Evolutionary conservation across 2,888 invertebrate species (phyloP).

Genomic region (Pristionchus fissidentatus): DNA sequence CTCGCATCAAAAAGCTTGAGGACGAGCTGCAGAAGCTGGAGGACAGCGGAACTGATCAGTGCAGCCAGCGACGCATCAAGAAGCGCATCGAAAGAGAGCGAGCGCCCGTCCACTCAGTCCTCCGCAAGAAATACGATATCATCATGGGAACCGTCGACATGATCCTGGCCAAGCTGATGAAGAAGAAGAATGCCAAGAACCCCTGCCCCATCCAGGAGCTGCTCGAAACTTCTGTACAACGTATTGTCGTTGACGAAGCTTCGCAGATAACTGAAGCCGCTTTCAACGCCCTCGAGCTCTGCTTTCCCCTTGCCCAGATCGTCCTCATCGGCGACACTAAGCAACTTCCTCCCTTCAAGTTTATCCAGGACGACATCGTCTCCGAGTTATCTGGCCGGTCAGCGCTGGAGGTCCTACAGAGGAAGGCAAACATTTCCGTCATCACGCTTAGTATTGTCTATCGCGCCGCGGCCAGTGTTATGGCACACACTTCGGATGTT

Average conservation of each 20-base stretch:
- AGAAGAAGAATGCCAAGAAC: too few species aligned
- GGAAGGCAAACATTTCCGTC: neutral
- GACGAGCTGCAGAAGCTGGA: too few species aligned
- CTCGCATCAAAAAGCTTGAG: too few species aligned
- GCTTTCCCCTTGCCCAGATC: neutral
- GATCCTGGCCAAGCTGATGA: neutral
- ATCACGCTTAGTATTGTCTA: neutral
- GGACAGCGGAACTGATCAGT: too few species aligned
- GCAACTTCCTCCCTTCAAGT: constrained; percentile 10
- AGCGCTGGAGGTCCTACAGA: neutral
- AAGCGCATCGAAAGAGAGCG: too few species aligned
- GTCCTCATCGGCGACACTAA: neutral
- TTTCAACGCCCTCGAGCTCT: neutral
- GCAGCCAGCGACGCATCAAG: too few species aligned
- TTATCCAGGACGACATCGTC: neutral
- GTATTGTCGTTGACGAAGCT: constrained; percentile 6
- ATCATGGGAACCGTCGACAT: neutral
- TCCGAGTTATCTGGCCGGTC: neutral
- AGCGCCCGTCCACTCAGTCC: too few species aligned
- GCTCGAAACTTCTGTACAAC: neutral
- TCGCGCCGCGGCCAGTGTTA: neutral
- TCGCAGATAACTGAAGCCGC: constrained; percentile 1
- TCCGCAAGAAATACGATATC: too few species aligned
- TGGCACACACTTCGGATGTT: neutral
- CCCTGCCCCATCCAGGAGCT: neutral